Conservation (phyloP, 2,113 vertebrate species). For the Phoxinus phoxinus region DNA sequence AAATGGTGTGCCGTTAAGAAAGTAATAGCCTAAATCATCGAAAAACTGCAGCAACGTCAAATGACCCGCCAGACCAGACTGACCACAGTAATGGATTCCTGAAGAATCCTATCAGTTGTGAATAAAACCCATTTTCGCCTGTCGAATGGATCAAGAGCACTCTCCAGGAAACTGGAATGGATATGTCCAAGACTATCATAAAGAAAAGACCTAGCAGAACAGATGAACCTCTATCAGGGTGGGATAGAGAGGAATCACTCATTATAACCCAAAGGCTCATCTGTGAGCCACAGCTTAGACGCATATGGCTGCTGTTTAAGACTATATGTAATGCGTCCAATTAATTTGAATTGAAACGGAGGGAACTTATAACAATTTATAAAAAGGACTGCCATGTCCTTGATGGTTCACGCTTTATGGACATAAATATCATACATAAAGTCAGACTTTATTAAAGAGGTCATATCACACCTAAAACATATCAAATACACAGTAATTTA, state of each 20-base stretch:
- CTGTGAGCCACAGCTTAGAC: not conserved
- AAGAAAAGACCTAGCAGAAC: not conserved
- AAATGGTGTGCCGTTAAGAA: not conserved
- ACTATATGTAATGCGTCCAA: not conserved
- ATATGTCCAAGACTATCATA: constrained; percentile 4
- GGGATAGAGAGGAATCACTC: not conserved
- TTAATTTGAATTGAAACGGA: not conserved
- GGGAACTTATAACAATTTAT: not conserved
- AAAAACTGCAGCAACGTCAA: not conserved
- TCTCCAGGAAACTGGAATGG: not conserved
- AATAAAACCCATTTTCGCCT: constrained; percentile 24
- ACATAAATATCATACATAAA: constrained; percentile 6
- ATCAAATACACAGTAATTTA: not conserved
- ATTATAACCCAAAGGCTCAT: not conserved
- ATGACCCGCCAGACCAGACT: not conserved
- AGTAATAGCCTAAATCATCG: not conserved
- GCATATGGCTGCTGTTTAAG: not conserved
- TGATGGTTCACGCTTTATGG: not conserved
- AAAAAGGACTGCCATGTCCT: not conserved
- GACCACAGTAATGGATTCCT: not conserved
- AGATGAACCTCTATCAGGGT: not conserved
- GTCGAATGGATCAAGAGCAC: not conserved
- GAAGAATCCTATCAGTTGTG: constrained; percentile 3
- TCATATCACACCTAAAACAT: not conserved
- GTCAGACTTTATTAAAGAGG: constrained; percentile 11